These are phyloP conservation scores for Nematostella vectensis DNA, from an alignment of 92 coral and sea anemone species.

Conservation along the genomic window DNA sequence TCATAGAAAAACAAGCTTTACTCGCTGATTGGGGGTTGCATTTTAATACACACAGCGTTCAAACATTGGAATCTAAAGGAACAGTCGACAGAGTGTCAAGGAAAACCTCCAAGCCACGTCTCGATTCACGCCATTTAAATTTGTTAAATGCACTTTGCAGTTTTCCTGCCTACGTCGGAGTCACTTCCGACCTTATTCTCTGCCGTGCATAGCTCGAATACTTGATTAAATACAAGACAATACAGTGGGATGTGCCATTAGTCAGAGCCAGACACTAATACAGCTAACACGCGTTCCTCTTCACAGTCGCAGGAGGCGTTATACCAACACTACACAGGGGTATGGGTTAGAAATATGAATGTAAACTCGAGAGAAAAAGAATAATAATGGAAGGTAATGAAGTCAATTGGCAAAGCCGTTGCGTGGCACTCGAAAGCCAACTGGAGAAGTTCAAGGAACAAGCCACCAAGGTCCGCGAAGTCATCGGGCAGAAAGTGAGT, in stretches of 20 bases:
- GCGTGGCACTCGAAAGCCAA: slow-evolving; percentile 64
- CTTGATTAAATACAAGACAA: slow-evolving; percentile 8
- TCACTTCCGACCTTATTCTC: slow-evolving; percentile 27
- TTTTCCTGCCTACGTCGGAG: slow-evolving; percentile 6
- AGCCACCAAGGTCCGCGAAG: slow-evolving; percentile 78
- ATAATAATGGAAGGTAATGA: slow-evolving; percentile 47
- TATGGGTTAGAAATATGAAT: too few relatives aligned
- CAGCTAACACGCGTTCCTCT: too few relatives aligned
- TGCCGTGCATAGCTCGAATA: slow-evolving; percentile 20
- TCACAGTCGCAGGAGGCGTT: too few relatives aligned
- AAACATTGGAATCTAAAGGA: too few relatives aligned
- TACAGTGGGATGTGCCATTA: slow-evolving; percentile 11
- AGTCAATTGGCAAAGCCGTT: slow-evolving; percentile 55
- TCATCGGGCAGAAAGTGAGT: slow-evolving; percentile 66
- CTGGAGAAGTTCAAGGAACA: slow-evolving; percentile 66
- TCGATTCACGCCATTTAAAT: too few relatives aligned
- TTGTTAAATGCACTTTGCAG: not conserved
- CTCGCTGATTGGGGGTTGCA: too few relatives aligned
- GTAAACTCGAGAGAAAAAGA: not conserved
- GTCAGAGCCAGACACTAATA: not conserved
- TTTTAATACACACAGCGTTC: too few relatives aligned
- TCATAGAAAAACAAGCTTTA: too few relatives aligned
- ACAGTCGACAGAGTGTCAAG: too few relatives aligned
- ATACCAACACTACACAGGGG: too few relatives aligned
- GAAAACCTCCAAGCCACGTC: too few relatives aligned